Evolutionary conservation across 2,888 invertebrate species (phyloP).

Genomic region (Cosmia pyralina): DNA sequence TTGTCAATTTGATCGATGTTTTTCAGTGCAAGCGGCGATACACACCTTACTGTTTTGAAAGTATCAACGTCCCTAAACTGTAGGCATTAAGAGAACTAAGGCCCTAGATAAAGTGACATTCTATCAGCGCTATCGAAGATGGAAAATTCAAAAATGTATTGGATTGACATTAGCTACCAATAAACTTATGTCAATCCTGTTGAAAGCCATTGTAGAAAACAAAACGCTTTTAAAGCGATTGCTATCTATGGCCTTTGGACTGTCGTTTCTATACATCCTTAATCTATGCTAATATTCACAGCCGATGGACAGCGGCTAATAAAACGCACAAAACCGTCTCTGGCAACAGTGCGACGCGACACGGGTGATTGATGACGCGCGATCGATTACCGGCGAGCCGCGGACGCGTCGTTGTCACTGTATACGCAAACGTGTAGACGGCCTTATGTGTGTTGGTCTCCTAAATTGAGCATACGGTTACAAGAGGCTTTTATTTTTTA

Average conservation of each 20-base stretch:
- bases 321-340: constrained; percentile 76
- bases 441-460: constrained; percentile 52
- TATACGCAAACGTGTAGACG: constrained; percentile 56
- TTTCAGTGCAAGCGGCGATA: neutral
- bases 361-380: constrained; percentile 54
- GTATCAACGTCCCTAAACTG: neutral
- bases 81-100: neutral
- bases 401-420: constrained; percentile 48
- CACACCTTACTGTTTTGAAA: neutral
- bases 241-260: neutral
- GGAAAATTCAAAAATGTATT: neutral
- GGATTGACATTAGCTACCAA: neutral
- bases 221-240: neutral
- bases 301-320: constrained; percentile 70
- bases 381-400: constrained; percentile 54
- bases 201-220: neutral
- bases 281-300: constrained; percentile 59
- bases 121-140: neutral
- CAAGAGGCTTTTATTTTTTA: neutral
- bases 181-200: neutral
- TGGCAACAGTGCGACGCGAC: constrained; percentile 76
- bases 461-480: neutral
- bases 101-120: neutral
- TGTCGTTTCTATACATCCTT: constrained; percentile 2
- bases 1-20: neutral